Base-by-base conservation (phyloP, 2,888 invertebrate species). In the Creontiades dilutus region DNA sequence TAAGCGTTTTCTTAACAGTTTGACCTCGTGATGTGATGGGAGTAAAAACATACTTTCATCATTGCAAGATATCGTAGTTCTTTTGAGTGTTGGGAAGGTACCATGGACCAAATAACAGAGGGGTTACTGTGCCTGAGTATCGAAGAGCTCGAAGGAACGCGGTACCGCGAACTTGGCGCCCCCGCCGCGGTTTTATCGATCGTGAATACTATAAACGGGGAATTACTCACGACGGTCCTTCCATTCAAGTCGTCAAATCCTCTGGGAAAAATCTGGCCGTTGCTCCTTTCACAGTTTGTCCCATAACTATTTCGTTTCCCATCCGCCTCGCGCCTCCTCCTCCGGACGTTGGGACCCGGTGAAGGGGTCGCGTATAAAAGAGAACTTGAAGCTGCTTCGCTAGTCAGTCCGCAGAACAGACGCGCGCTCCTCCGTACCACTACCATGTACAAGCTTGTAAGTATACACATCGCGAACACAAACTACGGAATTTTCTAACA, bases 381-480 rank as follows among this genome's bases (percentile, higher is more conserved):
- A 13, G 46, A 80, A 80, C 46, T 80, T 37, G 78, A 80, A n/a
- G 16, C n/a, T n/a, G n/a, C 46, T 37, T 46, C 46, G 13, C 47
- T 46, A 80, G 78, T 80, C 78, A 80, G 78, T 80, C 78, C 78
- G 78, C 37, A 80, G 78, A 80, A 80, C 89, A 82, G 82, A 89
- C 23, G 13, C 61, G 47, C 89, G 27, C 46, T 46, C 47, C 57
- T 57, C 68, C 85, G 19, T 48, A 46, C 23, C 61, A n/a, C 19
- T 23, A 84, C 57, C 75, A 89, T 89, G 89, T 89, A 68, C 89
- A 89, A 89, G 84, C 89, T 89, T 84, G 89, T 89, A 84, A 89
- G 89, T 89, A 47, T 13, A 37, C 7, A 68, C 68, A 68, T 68
- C 68, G 68, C 68, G 68, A 68, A 37, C 37, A 37, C 37, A 37